Base-by-base conservation (phyloP, 2,113 vertebrate genomes). In the Indicator indicator region DNA sequence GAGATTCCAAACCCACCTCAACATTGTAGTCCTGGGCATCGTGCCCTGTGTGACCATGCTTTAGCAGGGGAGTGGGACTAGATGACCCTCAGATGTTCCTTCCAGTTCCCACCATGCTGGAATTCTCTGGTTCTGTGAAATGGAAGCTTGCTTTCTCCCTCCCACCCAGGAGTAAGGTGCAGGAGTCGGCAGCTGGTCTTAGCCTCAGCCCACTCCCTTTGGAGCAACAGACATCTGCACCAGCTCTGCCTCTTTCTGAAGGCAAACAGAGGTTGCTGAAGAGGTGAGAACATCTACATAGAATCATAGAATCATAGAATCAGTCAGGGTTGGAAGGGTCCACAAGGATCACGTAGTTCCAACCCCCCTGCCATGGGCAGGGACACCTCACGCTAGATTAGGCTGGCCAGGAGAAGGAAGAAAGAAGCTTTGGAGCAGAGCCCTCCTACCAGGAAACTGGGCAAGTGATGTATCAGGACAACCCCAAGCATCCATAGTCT, bases 181-280 rank as follows among this genome's bases (percentile, higher is more conserved):
- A 76, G 40, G 16, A 59, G 46, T 5, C 8, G 36, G 16, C 24
- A 0, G 38, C 19, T 8, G n/a, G 8, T 9, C 30, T 68, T 7
- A 0, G 58, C 48, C 0, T 1, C 68, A 36, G 24, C 67, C 48
- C 0, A 0, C 14, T 36, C 52, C 17, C 59, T 40, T 52, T 14
- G 27, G 18, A 76, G 73, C 58, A 10, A 28, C 9, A 44, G 36
- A 76, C 78, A 74, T 64, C 75, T 67, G 48, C 62, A 76, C 75
- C 94, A 89, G 94, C 82, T 91, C 48, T 70, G 94, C 82, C 63
- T 48, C 20, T n/a, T 8, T 18, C 77, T 67, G 10, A 93, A 86
- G 63, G 52, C 54, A 95, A 93, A 81, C 52, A 86, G 54, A 38
- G 60, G 54, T 77, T 65, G 40, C 11, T 52, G 2, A 15, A 44